phyloP scores from a whole-genome alignment of 2,113 vertebrate species.

The Tyto alba region DNA sequence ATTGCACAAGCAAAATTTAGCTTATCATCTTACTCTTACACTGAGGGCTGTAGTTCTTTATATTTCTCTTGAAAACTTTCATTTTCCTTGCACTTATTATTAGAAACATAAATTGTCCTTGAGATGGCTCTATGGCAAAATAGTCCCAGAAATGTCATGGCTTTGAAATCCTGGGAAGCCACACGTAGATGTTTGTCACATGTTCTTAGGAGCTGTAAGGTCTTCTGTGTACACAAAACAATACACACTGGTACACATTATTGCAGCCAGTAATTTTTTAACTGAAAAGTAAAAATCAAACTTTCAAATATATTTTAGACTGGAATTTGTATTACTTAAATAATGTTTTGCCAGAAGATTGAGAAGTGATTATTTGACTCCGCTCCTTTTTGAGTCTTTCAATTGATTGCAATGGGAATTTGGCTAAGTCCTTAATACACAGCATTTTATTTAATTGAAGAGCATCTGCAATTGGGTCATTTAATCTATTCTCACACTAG shows the following conservation, averaged over 20 bases:
- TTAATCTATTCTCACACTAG: background rate
- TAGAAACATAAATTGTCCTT: background rate
- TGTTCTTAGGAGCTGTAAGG: background rate
- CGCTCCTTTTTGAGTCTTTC: background rate
- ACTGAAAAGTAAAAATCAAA: background rate
- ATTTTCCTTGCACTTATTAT: background rate
- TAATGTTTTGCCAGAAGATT: background rate
- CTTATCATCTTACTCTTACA: background rate
- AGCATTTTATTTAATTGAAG: background rate
- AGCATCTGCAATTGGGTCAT: background rate
- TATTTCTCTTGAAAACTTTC: background rate
- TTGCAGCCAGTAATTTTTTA: background rate
- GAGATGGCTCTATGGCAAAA: background rate
- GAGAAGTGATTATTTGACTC: background rate
- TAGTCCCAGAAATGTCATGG: background rate
- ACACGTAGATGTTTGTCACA: fast-evolving
- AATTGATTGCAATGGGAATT: background rate
- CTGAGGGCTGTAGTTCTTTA: background rate
- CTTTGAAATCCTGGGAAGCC: background rate
- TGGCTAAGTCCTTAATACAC: background rate
- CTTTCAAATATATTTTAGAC: background rate
- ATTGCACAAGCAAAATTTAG: background rate
- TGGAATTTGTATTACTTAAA: background rate
- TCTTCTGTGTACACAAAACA: background rate
- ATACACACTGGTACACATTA: background rate